Conservation (phyloP, 2,797 vertebrate species). For the Carduelis carduelis region DNA sequence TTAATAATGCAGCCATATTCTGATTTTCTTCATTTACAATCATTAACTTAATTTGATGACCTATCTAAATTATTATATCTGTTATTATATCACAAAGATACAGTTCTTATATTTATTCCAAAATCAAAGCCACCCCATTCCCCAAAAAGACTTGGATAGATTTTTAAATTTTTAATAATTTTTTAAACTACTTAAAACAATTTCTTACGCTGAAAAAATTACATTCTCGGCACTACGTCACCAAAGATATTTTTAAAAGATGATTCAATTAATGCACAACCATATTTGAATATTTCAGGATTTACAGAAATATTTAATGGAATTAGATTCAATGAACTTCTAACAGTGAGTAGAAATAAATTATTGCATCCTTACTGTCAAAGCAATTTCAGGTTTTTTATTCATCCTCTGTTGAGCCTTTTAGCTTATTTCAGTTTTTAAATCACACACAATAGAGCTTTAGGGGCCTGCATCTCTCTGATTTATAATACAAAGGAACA, state of each 20-base stretch:
- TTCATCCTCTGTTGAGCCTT: constrained; percentile 42
- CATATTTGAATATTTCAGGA: neutral
- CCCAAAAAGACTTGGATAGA: neutral
- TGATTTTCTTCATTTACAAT: constrained; percentile 3
- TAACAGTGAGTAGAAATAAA: constrained; percentile 47
- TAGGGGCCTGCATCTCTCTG: constrained; percentile 21
- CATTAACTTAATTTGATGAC: constrained; percentile 12
- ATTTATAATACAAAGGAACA: constrained; percentile 62
- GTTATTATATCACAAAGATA: neutral
- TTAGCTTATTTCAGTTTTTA: constrained; percentile 57
- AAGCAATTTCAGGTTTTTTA: constrained; percentile 33
- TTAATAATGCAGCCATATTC: constrained; percentile 17
- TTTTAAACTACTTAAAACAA: neutral
- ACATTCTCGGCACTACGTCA: neutral
- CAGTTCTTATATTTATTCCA: neutral
- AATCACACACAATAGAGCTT: constrained; percentile 60
- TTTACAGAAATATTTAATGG: constrained; percentile 6
- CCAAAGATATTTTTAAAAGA: neutral
- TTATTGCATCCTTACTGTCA: constrained; percentile 54
- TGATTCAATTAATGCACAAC: neutral
- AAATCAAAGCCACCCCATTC: neutral
- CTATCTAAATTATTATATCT: neutral
- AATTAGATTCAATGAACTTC: constrained; percentile 14
- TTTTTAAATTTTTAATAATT: neutral
- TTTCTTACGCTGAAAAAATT: neutral